These are phyloP conservation scores for Macrotis lagotis DNA, from an alignment of 2,113 vertebrate genomes.

Conservation along the genomic window DNA sequence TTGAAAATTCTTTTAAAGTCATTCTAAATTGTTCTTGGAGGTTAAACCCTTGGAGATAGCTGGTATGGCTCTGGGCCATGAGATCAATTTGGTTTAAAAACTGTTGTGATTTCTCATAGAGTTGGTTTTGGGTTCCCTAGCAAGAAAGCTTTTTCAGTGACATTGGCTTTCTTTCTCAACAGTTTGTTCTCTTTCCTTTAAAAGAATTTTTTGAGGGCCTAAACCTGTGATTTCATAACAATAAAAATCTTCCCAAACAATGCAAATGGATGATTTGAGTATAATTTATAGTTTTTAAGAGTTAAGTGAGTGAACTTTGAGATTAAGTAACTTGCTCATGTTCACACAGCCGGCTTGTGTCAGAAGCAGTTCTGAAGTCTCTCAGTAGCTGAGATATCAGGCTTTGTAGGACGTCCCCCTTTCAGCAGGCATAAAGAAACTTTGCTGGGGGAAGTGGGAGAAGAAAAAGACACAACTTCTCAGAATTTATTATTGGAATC, in stretches of 20 bases:
- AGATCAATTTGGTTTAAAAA: background rate
- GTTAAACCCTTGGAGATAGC: background rate
- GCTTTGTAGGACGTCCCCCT: background rate
- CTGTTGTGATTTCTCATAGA: background rate
- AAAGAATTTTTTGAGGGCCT: background rate
- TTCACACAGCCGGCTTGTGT: background rate
- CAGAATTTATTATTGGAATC: background rate
- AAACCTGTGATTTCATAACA: background rate
- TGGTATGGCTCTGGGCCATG: background rate
- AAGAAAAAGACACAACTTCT: background rate
- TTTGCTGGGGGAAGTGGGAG: background rate
- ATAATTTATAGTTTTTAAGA: background rate
- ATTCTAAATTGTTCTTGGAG: background rate
- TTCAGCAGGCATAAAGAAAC: background rate
- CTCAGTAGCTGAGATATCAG: background rate
- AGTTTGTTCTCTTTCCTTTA: background rate
- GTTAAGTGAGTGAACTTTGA: too few species aligned
- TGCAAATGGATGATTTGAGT: background rate
- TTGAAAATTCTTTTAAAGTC: background rate
- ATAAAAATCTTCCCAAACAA: background rate
- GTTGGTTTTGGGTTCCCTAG: background rate
- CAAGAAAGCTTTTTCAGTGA: background rate
- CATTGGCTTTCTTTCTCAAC: background rate
- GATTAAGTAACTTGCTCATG: background rate
- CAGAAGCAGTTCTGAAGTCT: background rate